phyloP scores from a whole-genome alignment of 2,113 vertebrate genomes.

The Lepidothrix coronata region DNA sequence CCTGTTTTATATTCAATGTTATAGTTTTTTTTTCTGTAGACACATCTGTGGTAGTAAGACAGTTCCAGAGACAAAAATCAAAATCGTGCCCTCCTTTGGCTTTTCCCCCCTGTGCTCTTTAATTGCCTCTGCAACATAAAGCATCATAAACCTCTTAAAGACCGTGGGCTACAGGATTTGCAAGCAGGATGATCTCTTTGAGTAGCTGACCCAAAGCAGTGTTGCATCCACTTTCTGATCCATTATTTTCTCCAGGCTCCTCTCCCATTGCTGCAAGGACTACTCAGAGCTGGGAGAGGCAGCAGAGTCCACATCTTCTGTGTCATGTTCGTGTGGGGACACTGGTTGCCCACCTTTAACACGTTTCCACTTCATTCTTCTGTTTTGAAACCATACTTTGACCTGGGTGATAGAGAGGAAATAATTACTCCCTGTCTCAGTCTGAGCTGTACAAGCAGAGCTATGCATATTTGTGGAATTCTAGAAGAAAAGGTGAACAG shows the following conservation, averaged over 20 bases:
- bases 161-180: not conserved
- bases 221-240: too few species aligned
- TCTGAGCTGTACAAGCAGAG: not conserved
- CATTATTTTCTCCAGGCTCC: not conserved
- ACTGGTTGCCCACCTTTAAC: conserved; percentile 90
- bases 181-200: not conserved
- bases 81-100: not conserved
- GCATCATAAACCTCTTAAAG: not conserved
- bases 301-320: conserved; percentile 88
- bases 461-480: not conserved
- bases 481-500: not conserved
- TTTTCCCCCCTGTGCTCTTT: not conserved
- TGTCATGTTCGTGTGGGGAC: conserved; percentile 84
- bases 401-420: conserved; percentile 76
- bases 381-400: conserved; percentile 99
- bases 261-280: not conserved
- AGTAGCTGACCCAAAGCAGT: not conserved
- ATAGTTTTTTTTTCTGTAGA: not conserved
- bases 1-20: not conserved
- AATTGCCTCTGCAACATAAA: not conserved
- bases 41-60: not conserved
- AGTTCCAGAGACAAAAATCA: not conserved
- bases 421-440: not conserved
- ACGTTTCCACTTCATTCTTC: conserved; percentile 98
- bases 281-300: conserved; percentile 90